Evolutionary conservation across 1,140 invertebrate species (phyloP).

Genomic region (Alviniconcha marisindica): DNA sequence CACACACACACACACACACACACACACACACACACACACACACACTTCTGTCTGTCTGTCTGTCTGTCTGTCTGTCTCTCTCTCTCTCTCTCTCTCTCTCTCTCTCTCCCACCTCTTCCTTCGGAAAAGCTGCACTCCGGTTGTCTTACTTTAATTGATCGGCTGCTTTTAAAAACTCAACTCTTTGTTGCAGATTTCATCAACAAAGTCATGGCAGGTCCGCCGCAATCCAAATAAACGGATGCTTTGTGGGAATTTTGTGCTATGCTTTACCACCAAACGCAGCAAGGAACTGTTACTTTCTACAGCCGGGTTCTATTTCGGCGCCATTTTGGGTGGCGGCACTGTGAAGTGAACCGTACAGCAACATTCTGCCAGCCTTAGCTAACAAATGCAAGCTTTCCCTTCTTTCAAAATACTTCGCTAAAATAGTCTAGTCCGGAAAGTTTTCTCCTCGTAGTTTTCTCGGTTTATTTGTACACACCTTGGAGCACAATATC

Average conservation of each 20-base stretch:
- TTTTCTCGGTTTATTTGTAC: neutral
- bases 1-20: too few relatives aligned
- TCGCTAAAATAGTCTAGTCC: neutral
- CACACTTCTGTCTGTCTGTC: too few relatives aligned
- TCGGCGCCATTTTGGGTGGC: neutral
- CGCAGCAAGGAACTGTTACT: neutral
- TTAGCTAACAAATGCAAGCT: neutral
- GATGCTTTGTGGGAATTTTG: neutral
- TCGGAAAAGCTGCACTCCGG: too few relatives aligned
- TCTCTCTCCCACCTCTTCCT: too few relatives aligned
- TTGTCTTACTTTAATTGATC: too few relatives aligned
- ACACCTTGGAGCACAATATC: neutral
- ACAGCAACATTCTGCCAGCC: neutral
- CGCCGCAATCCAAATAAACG: constrained; percentile 42
- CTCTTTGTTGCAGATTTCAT: constrained; percentile 64
- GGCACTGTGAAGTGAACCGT: neutral
- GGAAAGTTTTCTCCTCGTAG: neutral
- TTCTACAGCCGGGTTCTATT: neutral
- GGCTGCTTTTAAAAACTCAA: too few relatives aligned
- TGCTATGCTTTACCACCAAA: neutral
- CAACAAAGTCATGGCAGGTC: constrained; percentile 64
- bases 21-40: too few relatives aligned
- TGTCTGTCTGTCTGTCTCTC: too few relatives aligned
- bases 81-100: too few relatives aligned
- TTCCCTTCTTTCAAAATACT: neutral